Evolutionary conservation across 2,797 vertebrate genomes (phyloP).

Genomic region (Anguilla megastoma): DNA sequence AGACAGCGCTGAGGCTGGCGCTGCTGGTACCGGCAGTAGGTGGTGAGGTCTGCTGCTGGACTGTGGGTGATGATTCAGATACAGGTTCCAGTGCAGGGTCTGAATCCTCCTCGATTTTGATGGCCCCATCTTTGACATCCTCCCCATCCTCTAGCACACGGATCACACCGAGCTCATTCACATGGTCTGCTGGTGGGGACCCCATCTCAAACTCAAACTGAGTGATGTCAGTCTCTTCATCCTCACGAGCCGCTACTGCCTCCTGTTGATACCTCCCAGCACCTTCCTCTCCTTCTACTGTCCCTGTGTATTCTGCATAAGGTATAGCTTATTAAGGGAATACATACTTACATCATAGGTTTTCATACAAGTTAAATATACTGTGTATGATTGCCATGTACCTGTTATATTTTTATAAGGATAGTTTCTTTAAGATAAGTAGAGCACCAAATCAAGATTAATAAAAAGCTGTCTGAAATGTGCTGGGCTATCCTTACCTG

Average conservation of each 20-base stretch:
- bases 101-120: constrained; percentile 55
- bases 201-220: constrained; percentile 56
- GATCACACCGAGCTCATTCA: constrained; percentile 55
- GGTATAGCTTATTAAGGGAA: neutral
- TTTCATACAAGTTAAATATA: neutral
- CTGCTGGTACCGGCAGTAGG: neutral
- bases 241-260: neutral
- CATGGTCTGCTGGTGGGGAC: constrained; percentile 46
- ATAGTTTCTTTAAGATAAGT: neutral
- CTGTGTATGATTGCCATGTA: neutral
- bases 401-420: neutral
- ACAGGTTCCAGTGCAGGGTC: constrained; percentile 36
- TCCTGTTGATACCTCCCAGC: constrained; percentile 35
- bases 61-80: neutral
- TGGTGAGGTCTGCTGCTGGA: constrained; percentile 36
- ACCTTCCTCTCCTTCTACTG: constrained; percentile 29
- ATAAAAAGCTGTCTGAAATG: neutral
- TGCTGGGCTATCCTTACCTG: neutral
- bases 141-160: constrained; percentile 54
- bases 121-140: constrained; percentile 47
- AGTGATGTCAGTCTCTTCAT: constrained; percentile 40
- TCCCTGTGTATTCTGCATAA: constrained; percentile 43
- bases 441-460: neutral
- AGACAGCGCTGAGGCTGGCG: constrained; percentile 27
- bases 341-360: neutral